These are phyloP conservation scores for Hemibagrus guttatus DNA, from an alignment of 2,797 vertebrate genomes.

Conservation along the genomic window DNA sequence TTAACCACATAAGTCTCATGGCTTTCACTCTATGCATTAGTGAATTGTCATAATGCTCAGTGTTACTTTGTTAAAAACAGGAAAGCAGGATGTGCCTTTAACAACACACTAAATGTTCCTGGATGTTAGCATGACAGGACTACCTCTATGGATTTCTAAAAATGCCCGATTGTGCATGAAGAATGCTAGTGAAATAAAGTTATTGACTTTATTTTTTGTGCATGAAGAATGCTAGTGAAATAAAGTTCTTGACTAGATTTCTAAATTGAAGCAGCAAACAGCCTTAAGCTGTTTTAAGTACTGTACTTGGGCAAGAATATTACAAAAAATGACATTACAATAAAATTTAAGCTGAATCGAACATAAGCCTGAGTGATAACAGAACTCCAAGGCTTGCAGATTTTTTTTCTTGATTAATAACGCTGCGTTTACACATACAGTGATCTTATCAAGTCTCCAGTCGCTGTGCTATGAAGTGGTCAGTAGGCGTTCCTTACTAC, in stretches of 20 bases:
- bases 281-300: background rate
- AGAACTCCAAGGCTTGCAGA: background rate
- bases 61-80: background rate
- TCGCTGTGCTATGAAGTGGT: no score
- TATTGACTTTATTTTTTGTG: background rate
- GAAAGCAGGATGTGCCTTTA: background rate
- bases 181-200: background rate
- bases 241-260: background rate
- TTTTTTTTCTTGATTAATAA: no score
- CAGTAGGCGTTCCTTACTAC: no score
- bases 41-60: background rate
- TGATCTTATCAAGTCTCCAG: no score
- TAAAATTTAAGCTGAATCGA: background rate
- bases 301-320: background rate
- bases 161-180: no score
- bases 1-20: conserved; percentile 22
- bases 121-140: background rate
- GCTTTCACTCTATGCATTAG: conserved; percentile 8
- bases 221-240: background rate
- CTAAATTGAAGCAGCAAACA: background rate
- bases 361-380: background rate
- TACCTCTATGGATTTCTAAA: background rate
- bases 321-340: background rate
- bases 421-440: no score
- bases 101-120: background rate